Conservation (phyloP, 2,888 invertebrate species). For the Blera fallax region DNA sequence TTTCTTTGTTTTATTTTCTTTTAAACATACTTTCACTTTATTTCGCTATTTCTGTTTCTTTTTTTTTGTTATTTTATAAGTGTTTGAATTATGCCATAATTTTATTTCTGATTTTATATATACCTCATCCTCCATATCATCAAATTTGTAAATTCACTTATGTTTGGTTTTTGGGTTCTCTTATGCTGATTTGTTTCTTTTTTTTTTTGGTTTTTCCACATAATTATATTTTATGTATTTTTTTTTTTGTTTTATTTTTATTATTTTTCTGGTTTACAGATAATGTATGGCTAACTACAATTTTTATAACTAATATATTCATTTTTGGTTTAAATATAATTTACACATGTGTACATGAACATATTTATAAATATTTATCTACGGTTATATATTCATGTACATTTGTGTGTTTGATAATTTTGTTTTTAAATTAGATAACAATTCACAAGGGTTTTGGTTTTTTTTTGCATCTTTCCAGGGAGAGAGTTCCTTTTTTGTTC, state of each 20-base stretch:
- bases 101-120: background rate
- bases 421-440: slow-evolving; percentile 27
- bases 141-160: slow-evolving; percentile 8
- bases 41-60: background rate
- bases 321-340: slow-evolving; percentile 9
- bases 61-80: background rate
- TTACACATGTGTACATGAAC: slow-evolving; percentile 31
- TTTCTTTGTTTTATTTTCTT: background rate
- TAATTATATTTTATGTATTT: slow-evolving; percentile 21
- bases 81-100: background rate
- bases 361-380: slow-evolving; percentile 4
- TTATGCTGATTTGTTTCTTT: background rate
- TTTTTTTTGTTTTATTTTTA: slow-evolving; percentile 28
- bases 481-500: no score
- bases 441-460: background rate
- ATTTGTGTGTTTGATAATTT: slow-evolving; percentile 7
- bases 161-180: background rate
- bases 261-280: slow-evolving; percentile 39
- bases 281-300: slow-evolving; percentile 64
- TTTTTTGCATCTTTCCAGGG: background rate
- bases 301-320: slow-evolving; percentile 51
- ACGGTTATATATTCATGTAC: slow-evolving; percentile 24
- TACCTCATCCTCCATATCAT: background rate
- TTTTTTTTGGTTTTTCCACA: background rate
- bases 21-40: background rate